Evolutionary conservation across 1,140 invertebrate species (phyloP), one percentile per base, ranked within the genome.

Genomic region (Eurytemora carolleeae): DNA sequence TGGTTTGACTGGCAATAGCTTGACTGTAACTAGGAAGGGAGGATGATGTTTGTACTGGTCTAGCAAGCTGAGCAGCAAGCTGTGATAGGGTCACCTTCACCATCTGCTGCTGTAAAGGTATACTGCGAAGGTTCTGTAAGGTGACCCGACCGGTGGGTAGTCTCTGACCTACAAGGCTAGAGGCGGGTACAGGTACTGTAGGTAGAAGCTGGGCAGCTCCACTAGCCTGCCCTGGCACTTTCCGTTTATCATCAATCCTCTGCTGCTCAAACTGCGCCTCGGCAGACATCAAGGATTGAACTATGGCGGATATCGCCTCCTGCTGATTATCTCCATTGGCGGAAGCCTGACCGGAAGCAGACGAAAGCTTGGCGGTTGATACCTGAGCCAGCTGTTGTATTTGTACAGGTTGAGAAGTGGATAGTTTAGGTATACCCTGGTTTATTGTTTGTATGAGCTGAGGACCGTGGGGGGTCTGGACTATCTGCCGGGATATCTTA

Each of bases 21-120:
- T 62, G 60, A 24, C 52, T 57, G 19, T 62, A 62, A 31, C 53
- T 62, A 22, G 60, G 60, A 19, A 56, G 53, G 7, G 31, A 12
- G 12, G 56, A 21, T 19, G 12, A 16, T 7, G 7, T 19, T 15
- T 3, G 19, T 18, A 62, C 24, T 16, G 60, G 60, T n/a, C 60
- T 52, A 15, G 60, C 19, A 12, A 62, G 22, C 23, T 60, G 59
- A 53, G 59, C 59, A 17, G 59, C 26, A 18, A 60, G 12, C n/a
- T 55, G 59, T 1, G 59, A 53, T 20, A 60, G 19, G 12, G 18
- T 57, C 56, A 57, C 56, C 31, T 44, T 44, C 7, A 44, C n/a
- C n/a, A 44, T 12, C 7, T 12, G 31, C 7, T n/a, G 31, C n/a
- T 44, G n/a, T 12, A 44, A 44, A n/a, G n/a, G n/a, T n/a, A n/a